Base-by-base conservation (phyloP, 2,797 vertebrate species). In the Microcaecilia unicolor region DNA sequence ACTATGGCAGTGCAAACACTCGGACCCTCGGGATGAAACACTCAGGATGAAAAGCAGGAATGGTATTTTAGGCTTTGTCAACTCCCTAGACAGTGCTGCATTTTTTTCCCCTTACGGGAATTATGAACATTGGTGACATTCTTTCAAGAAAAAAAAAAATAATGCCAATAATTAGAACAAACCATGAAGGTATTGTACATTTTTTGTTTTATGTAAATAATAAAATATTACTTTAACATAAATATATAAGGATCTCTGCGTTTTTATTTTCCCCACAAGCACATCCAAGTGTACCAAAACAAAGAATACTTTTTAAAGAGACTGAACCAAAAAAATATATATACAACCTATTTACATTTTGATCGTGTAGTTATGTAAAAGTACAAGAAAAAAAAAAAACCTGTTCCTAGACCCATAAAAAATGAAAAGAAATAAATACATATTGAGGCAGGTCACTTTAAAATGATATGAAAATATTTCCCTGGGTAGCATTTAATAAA, bases 151-250 rank as follows among this genome's bases (percentile, higher is more conserved):
- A 80, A 41, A 72, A 70, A 78, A 80, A 41, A 72, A 64, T 58
- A 63, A 70, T 78, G 74, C 88, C 84, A 90, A 91, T 89, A 89
- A 88, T 83, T 84, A 88, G 86, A 87, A 66, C 75, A 83, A 82
- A 82, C 77, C 89, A 89, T 87, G 80, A 88, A 91, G 82, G 85
- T 72, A 76, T 83, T 92, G 88, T 92, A 91, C 88, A 93, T 91
- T 87, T n/a, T 85, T 70, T 89, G 81, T 86, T 91, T 92, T 88
- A 86, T 88, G 85, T 88, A 80, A 82, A 86, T 85, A 85, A 90
- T 87, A 85, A 90, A 91, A 89, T 88, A 90, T 78, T 78, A 83
- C 85, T 87, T 86, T 80, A 86, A 88, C 87, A 88, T 85, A 80
- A 89, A 86, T 80, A 83, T 89, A 84, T 89, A 91, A 91, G 81